These are phyloP conservation scores for Pseudachorutes palmiensis DNA, from an alignment of 1,140 invertebrate genomes.

Conservation along the genomic window DNA sequence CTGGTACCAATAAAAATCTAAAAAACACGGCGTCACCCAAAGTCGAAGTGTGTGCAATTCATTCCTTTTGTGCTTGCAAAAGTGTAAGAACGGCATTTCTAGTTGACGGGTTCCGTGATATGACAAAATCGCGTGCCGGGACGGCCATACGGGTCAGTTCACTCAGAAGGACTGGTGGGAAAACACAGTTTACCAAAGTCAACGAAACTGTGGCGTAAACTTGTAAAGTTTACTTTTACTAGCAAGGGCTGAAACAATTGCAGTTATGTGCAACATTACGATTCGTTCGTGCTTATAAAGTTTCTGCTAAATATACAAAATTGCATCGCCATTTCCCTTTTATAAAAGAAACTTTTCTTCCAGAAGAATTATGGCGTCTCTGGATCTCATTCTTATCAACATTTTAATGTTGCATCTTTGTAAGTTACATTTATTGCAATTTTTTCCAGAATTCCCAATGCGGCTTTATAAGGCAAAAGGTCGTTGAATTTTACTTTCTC, in stretches of 20 bases:
- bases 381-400: no score
- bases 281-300: no score
- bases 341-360: neutral
- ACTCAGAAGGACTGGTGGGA: neutral
- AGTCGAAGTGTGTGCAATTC: neutral
- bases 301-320: no score
- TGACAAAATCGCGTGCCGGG: constrained; percentile 34
- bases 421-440: no score
- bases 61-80: neutral
- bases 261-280: no score
- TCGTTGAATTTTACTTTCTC: no score
- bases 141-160: constrained; percentile 27
- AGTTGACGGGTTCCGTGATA: constrained; percentile 23
- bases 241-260: neutral
- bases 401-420: no score
- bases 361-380: no score
- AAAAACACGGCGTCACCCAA: neutral
- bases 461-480: no score
- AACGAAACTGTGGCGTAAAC: neutral
- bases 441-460: no score
- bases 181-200: neutral
- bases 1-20: neutral
- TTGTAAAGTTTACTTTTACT: neutral
- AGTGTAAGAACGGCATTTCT: constrained; percentile 17
- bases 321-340: no score